Evolutionary conservation across 1,140 invertebrate species (phyloP), one percentile per base, ranked within the genome.

Genomic region (Vanessa atalanta): DNA sequence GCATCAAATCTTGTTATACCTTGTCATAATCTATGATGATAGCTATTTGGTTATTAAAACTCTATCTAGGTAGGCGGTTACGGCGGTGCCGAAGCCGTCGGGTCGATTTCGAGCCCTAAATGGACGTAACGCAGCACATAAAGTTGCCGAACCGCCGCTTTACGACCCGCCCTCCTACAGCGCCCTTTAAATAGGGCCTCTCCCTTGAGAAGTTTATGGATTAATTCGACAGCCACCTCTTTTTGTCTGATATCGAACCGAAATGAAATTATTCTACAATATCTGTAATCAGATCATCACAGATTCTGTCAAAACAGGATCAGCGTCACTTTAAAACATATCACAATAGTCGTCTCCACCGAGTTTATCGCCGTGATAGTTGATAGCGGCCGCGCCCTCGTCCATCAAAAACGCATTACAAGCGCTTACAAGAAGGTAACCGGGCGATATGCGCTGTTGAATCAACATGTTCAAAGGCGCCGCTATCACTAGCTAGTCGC

Each of bases 331-430:
- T 72, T 23, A 74, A 77, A 74, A 79, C 48, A 70, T 77, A 80
- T 79, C 74, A 79, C 64, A 31, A 65, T 73, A 76, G 70, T 76
- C 69, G 75, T 79, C 70, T 83, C 73, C 63, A 71, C 77, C 76
- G 75, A 78, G 74, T 80, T 82, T 87, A 87, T 87, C 83, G 70
- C 20, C 51, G 65, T 76, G 73, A 76, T 87, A 86, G 65, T 66
- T 72, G 85, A 82, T 86, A 88, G 76, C 81, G 77, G 70, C 87
- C 88, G 83, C 87, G 79, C 89, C 89, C 87, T 88, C 83, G 81
- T 88, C 84, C 78, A 91, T 92, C 90, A 90, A 92, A 90, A 91
- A 81, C 83, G 82, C 82, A 89, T 91, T 92, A 92, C 86, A 83
- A 82, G 79, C 82, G 83, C 76, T 88, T 87, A 89, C 82, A 89